A percentile compares a stretch with the other conserved stretches of the same genome.
phyloP scores from a whole-genome alignment of 2,113 vertebrate species.

The Oryzias curvinotus region DNA sequence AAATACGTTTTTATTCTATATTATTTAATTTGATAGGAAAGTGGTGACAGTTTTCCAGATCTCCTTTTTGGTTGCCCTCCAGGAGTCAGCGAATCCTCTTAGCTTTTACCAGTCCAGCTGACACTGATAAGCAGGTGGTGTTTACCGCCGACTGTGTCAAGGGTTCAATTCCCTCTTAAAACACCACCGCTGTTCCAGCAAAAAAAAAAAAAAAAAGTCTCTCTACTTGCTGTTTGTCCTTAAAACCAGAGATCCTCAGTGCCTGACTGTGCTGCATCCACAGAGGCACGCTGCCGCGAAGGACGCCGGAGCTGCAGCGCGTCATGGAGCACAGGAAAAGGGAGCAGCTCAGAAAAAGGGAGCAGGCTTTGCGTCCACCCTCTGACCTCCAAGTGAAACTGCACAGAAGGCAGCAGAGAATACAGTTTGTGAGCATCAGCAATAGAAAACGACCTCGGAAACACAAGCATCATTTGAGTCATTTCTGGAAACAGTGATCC shows the following conservation, averaged over 20 bases:
- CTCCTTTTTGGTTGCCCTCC: background rate
- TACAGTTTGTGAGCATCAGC: constrained; percentile 24
- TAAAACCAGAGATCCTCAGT: background rate
- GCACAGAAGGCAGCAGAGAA: constrained; percentile 48
- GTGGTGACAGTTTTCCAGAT: background rate
- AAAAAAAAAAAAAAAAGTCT: background rate
- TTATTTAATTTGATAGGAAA: too few species aligned
- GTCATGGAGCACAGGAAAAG: constrained; percentile 60
- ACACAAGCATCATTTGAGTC: background rate
- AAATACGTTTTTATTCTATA: too few species aligned
- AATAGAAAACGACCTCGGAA: background rate
- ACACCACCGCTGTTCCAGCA: constrained; percentile 18
- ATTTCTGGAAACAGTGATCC: too few species aligned
- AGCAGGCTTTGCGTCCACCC: constrained; percentile 39
- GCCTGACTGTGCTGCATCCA: background rate
- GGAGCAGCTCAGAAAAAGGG: constrained; percentile 51
- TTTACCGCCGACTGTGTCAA: constrained; percentile 27
- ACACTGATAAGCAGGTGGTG: constrained; percentile 17
- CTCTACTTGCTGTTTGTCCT: too few species aligned
- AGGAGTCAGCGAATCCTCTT: constrained; percentile 15
- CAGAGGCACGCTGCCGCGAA: constrained; percentile 61
- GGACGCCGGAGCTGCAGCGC: constrained; percentile 56
- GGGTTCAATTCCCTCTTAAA: constrained; percentile 2
- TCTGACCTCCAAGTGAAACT: constrained; percentile 72
- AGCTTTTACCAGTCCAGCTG: constrained; percentile 1